phyloP scores from a whole-genome alignment of 1,140 invertebrate species.

The Colletes latitarsis region DNA sequence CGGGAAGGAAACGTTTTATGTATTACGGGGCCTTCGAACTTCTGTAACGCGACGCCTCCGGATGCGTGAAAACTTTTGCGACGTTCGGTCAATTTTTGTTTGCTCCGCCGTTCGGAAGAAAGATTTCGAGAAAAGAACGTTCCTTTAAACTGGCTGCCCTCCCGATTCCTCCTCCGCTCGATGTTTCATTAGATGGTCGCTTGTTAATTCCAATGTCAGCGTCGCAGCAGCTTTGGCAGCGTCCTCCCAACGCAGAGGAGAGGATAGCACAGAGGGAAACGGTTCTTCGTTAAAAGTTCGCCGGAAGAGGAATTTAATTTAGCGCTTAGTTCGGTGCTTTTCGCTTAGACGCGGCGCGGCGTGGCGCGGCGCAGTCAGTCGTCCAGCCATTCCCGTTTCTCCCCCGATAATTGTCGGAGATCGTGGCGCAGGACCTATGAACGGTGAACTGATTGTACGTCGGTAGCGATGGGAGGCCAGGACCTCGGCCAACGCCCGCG shows the following conservation, averaged over 20 bases:
- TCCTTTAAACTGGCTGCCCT: not conserved
- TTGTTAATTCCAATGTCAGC: conserved; percentile 1
- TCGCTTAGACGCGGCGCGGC: not conserved
- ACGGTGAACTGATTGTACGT: conserved; percentile 62
- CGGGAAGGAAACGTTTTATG: conserved; percentile 48
- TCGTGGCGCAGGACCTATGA: conserved; percentile 57
- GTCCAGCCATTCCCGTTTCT: not conserved
- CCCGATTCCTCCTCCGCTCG: not conserved
- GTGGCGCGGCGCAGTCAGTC: not conserved
- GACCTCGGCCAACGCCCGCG: conserved; percentile 44
- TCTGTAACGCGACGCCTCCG: conserved; percentile 12
- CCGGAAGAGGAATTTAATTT: conserved; percentile 44
- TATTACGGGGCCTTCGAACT: conserved; percentile 32
- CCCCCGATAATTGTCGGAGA: conserved; percentile 59
- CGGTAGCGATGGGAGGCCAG: conserved; percentile 31
- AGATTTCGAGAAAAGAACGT: not conserved
- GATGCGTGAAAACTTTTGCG: not conserved
- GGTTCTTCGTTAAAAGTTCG: conserved; percentile 42
- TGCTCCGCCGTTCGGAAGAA: not conserved
- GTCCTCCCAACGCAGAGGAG: not conserved
- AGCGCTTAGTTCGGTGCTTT: conserved; percentile 15
- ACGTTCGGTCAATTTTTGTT: conserved; percentile 13
- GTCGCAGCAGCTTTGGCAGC: not conserved
- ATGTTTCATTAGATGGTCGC: conserved; percentile 3
- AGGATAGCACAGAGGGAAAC: not conserved